Evolutionary conservation across 2,888 invertebrate genomes (phyloP), one percentile per base, ranked within the genome.

Genomic region (Hedychridium roseum): DNA sequence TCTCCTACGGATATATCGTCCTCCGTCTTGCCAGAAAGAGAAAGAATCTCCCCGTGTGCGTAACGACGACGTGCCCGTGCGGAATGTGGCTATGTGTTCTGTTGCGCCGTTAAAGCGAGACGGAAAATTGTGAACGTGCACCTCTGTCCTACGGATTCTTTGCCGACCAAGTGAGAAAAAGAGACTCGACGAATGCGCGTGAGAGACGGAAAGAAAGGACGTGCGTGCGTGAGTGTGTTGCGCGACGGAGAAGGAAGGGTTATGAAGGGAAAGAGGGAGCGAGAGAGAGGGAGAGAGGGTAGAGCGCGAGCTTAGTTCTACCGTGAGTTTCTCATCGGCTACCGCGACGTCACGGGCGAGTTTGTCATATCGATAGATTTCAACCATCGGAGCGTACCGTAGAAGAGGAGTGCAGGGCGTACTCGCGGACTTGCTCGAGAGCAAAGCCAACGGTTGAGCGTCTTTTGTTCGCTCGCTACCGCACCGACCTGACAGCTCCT

Each of bases 401-500:
- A 45, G n/a, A n/a, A n/a, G n/a, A n/a, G n/a, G n/a, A n/a, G n/a
- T n/a, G n/a, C n/a, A n/a, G 49, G 46, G 43, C 47, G 43, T 47
- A 46, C 43, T 14, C 43, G 42, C n/a, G n/a, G n/a, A n/a, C n/a
- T n/a, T n/a, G n/a, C n/a, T n/a, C n/a, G n/a, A n/a, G n/a, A n/a
- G n/a, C n/a, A n/a, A n/a, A n/a, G n/a, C n/a, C n/a, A 50, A 56
- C 50, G 49, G 43, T 40, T 45, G 44, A 36, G 54, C 59, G 60
- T 66, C 50, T 60, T 64, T 64, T 64, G 64, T 64, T 64, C 57
- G 43, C 30, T 52, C 35, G 27, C 12, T 23, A 16, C 26, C 17
- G n/a, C 23, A 28, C 34, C 9, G 15, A 45, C 50, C 46, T 66
- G 66, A 64, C 66, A 64, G 66, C 66, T 64, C 54, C 64, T 64